Base-by-base conservation (phyloP, 2,888 invertebrate genomes). In the Conistra vaccinii region DNA sequence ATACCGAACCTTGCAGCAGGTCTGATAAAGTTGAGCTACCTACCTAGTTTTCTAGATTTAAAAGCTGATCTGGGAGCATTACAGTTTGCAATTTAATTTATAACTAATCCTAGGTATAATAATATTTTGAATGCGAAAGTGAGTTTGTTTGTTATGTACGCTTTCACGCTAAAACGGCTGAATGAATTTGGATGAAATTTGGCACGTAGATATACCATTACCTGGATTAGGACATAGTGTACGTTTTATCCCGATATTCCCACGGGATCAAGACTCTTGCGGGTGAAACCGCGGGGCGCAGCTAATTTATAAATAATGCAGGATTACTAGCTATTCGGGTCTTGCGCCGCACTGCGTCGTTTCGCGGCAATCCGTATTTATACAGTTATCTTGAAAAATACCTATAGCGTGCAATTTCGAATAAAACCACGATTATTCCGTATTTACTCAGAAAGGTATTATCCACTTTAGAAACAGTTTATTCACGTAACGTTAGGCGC, bases 351-450 rank as follows among this genome's bases (percentile, higher is more conserved):
- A 82, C 51, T 82, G 74, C 74, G 80, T 74, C 83, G 53, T 74
- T 74, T 65, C 39, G 9, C 32, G 39, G 60, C 26, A 74, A 63
- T 61, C 65, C 48, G 23, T 71, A 62, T 74, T 62, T 69, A 79
- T 53, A 35, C 32, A 72, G 29, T 77, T 72, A 69, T 76, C 69
- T 68, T 57, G 58, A 65, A 71, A 69, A 66, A 65, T 78, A 69
- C 29, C 20, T 66, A 76, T 60, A 69, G 67, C 66, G 60, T 85
- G 78, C 69, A 14, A 32, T 60, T 48, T 3, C 61, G 63, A 73
- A 81, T 84, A 78, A 78, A 78, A 79, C 61, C 53, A 75, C 73
- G 67, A 77, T 81, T 66, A 78, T 79, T 81, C 55, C 48, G 61
- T 72, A 79, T 83, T 77, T 77, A 83, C 65, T 35, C 62, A 79